These are phyloP conservation scores for Drosophila ananassae DNA, from an alignment of 1,140 invertebrate genomes.

Conservation along the genomic window DNA sequence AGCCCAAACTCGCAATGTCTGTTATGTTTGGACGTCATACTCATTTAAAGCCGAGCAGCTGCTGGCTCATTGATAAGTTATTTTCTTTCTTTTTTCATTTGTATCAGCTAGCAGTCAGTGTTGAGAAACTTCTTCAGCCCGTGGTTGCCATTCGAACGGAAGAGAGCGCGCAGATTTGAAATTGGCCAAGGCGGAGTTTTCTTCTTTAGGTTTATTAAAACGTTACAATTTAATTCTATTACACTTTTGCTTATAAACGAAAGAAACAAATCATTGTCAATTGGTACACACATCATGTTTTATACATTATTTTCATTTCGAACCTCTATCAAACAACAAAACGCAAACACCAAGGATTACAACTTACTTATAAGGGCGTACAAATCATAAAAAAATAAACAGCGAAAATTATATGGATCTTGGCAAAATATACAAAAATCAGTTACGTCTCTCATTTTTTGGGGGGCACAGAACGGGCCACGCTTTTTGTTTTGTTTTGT, in stretches of 20 bases:
- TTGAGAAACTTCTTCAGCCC: neutral
- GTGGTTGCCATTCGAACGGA: conserved; percentile 4
- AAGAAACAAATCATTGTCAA: conserved; percentile 82
- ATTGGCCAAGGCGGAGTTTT: conserved; percentile 4
- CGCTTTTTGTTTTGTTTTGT: conserved; percentile 22
- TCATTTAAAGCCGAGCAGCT: conserved; percentile 48
- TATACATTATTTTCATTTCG: conserved; percentile 74
- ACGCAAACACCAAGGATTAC: conserved; percentile 70
- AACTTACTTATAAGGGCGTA: conserved; percentile 64
- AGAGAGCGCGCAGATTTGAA: conserved; percentile 22
- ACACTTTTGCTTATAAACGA: conserved; percentile 82
- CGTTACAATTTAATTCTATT: conserved; percentile 82
- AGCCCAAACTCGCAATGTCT: conserved; percentile 46
- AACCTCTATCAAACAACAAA: conserved; percentile 76
- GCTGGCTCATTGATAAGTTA: conserved; percentile 25
- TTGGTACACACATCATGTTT: conserved; percentile 81
- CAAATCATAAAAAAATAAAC: conserved; percentile 57
- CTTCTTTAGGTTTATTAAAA: conserved; percentile 76
- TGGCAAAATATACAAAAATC: conserved; percentile 69
- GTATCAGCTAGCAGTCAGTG: neutral
- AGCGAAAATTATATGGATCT: conserved; percentile 48
- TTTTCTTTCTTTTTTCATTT: conserved; percentile 1
- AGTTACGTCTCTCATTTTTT: conserved; percentile 71
- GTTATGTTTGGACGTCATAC: conserved; percentile 45
- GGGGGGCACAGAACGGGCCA: conserved; percentile 46